phyloP scores from a whole-genome alignment of 2,888 invertebrate genomes.

The Spilosoma lubricipeda region DNA sequence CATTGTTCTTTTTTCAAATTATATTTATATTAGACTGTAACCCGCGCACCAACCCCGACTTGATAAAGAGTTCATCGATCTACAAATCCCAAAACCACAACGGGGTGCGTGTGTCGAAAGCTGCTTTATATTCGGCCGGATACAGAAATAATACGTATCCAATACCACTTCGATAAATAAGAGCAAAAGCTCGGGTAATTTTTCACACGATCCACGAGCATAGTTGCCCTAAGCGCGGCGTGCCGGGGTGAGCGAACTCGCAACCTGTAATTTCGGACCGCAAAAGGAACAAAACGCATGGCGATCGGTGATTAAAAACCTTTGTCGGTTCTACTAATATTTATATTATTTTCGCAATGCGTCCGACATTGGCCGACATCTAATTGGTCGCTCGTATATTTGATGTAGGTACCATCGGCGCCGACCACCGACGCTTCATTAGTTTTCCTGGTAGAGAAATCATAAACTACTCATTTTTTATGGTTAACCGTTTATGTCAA shows the following conservation, averaged over 20 bases:
- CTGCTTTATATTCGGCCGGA: slow-evolving; percentile 69
- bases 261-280: slow-evolving; percentile 86
- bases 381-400: slow-evolving; percentile 81
- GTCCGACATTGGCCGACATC: slow-evolving; percentile 85
- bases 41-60: slow-evolving; percentile 38
- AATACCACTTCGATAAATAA: slow-evolving; percentile 81
- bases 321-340: slow-evolving; percentile 87
- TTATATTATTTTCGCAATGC: slow-evolving; percentile 85
- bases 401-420: slow-evolving; percentile 75
- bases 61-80: slow-evolving; percentile 50
- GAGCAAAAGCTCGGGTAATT: slow-evolving; percentile 81
- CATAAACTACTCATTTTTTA: slow-evolving; percentile 80
- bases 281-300: slow-evolving; percentile 84
- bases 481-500: slow-evolving; percentile 71
- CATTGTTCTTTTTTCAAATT: slow-evolving; percentile 69
- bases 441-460: slow-evolving; percentile 83
- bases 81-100: slow-evolving; percentile 46
- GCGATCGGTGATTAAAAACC: slow-evolving; percentile 86
- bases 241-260: slow-evolving; percentile 83
- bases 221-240: slow-evolving; percentile 84
- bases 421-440: slow-evolving; percentile 81
- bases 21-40: slow-evolving; percentile 60
- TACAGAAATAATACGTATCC: slow-evolving; percentile 80
- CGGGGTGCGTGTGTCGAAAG: slow-evolving; percentile 54
- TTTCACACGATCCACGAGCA: slow-evolving; percentile 84